Evolutionary conservation across 1,140 invertebrate species (phyloP), one percentile per base, ranked within the genome.

Genomic region (Rhopalosiphum maidis): DNA sequence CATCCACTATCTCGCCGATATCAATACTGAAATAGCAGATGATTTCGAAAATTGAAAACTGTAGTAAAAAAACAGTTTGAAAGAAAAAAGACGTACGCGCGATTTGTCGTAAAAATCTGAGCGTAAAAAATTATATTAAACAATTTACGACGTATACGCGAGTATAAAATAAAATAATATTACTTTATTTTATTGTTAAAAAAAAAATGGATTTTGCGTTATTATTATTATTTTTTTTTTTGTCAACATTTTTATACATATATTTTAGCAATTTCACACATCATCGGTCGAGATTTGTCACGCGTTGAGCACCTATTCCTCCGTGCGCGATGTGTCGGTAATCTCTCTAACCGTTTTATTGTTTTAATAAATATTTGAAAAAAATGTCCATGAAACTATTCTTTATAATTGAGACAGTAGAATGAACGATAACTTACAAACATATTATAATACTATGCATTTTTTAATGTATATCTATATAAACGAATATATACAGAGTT

Each of bases 131-230:
- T 77, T 77, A 77, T n/a, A 77, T n/a, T 77, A 77, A 77, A 77
- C 60, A 77, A 77, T 77, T 77, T 77, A 77, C 60, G 60, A 77
- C 30, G 15, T n/a, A 77, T 77, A 77, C 30, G 30, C n/a, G 30
- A 77, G n/a, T n/a, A 5, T n/a, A n/a, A n/a, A 77, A 77, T 77
- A n/a, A n/a, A 77, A 77, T 77, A 77, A 77, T 77, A 77, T 77
- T n/a, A 77, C n/a, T 77, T n/a, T n/a, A n/a, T 77, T 77, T 77
- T 77, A 77, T 77, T n/a, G 30, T 77, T 77, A 18, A n/a, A n/a
- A n/a, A n/a, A 60, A n/a, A n/a, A n/a, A n/a, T 6, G 30, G 60
- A 77, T 11, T 21, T 77, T 77, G n/a, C 60, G 60, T 77, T 77
- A n/a, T 77, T 77, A 68, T 68, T 68, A 77, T 77, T 68, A n/a